Conservation (phyloP, 2,888 invertebrate species). For the Aphidoletes aphidimyza region DNA sequence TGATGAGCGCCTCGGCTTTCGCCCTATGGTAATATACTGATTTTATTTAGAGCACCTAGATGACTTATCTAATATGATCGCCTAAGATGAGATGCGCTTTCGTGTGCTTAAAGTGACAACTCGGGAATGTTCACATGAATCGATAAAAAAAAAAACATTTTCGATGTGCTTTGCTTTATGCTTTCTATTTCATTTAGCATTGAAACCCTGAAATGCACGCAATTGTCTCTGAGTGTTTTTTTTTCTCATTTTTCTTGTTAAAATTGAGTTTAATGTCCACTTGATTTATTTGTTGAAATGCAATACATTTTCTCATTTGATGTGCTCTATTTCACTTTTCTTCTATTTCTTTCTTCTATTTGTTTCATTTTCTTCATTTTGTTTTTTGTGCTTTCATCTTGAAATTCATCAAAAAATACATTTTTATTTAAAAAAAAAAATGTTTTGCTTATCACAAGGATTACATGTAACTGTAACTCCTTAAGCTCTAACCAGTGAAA, state of each 20-base stretch:
- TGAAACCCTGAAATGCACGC: too few relatives aligned
- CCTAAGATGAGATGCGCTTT: too few relatives aligned
- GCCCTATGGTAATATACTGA: too few relatives aligned
- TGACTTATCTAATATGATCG: too few relatives aligned
- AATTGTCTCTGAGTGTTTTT: not conserved
- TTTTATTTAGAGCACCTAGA: too few relatives aligned
- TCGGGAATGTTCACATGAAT: not conserved
- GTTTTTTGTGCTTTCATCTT: not conserved
- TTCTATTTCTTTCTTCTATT: not conserved
- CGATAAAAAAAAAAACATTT: not conserved
- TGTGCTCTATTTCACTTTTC: not conserved
- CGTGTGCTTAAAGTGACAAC: too few relatives aligned
- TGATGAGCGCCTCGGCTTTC: too few relatives aligned
- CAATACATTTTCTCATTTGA: constrained; percentile 18
- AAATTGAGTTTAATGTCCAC: not conserved
- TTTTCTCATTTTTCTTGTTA: not conserved
- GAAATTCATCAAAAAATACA: not conserved
- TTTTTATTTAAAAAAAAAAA: too few relatives aligned
- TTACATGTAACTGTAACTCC: not conserved
- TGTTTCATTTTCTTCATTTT: not conserved
- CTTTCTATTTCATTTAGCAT: too few relatives aligned
- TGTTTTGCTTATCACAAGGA: not conserved
- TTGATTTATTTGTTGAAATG: not conserved
- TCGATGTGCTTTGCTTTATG: not conserved
- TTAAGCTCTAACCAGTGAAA: constrained; percentile 7